Evolutionary conservation across 2,888 invertebrate species (phyloP).

Genomic region (Drosophila kokeensis): DNA sequence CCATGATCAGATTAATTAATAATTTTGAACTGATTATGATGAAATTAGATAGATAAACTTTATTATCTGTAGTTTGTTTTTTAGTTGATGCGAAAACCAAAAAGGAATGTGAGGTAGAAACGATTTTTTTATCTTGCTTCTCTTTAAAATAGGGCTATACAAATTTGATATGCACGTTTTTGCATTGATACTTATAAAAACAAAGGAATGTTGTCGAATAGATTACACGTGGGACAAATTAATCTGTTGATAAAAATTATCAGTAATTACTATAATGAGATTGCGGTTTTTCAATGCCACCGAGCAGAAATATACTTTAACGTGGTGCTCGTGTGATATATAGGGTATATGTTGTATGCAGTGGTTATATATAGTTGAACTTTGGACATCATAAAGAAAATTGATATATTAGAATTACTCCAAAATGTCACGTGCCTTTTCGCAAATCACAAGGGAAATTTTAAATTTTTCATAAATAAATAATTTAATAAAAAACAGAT

Average conservation of each 20-base stretch:
- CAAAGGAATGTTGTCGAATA: constrained; percentile 3
- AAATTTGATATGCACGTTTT: not conserved
- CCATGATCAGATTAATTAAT: not conserved
- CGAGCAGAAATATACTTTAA: constrained; percentile 2
- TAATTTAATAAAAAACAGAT: not conserved
- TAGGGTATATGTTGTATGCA: not conserved
- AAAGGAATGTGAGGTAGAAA: not conserved
- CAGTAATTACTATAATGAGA: constrained; percentile 31
- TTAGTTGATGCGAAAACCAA: not conserved
- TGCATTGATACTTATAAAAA: not conserved
- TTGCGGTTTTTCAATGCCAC: constrained; percentile 44
- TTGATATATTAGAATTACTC: not conserved
- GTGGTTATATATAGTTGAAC: not conserved
- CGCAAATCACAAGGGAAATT: not conserved
- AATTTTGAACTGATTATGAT: not conserved
- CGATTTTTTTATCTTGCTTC: not conserved
- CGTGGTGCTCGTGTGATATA: constrained; percentile 1
- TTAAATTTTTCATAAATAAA: too few species aligned
- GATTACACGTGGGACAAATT: constrained; percentile 35
- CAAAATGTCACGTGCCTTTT: not conserved
- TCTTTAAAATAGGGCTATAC: not conserved
- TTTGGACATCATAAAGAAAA: not conserved
- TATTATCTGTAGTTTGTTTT: not conserved
- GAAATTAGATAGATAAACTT: not conserved
- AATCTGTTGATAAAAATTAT: constrained; percentile 50